Conservation (phyloP, 2,888 invertebrate species). For the Tinea pellionella region DNA sequence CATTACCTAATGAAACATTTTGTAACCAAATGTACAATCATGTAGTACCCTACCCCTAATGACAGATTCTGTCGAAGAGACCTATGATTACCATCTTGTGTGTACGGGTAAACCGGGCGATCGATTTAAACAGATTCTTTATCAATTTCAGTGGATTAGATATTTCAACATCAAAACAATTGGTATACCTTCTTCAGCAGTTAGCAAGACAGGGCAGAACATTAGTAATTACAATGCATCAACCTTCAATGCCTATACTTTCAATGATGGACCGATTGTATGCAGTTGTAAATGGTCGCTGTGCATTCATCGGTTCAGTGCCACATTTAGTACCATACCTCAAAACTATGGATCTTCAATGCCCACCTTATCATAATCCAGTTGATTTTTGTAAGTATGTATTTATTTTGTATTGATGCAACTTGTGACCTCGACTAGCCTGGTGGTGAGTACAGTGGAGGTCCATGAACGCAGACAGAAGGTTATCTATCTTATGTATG, state of each 20-base stretch:
- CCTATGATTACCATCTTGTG: too few relatives aligned
- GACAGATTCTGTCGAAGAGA: too few relatives aligned
- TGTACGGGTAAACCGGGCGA: too few relatives aligned
- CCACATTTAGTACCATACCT: constrained; percentile 82
- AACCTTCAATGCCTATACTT: constrained; percentile 87
- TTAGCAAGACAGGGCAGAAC: constrained; percentile 87
- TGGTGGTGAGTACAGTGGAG: too few relatives aligned
- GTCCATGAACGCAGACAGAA: too few relatives aligned
- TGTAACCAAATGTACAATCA: too few relatives aligned
- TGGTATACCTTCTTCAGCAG: constrained; percentile 81
- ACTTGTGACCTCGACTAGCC: too few relatives aligned
- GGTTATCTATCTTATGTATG: too few relatives aligned
- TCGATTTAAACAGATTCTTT: constrained; percentile 17
- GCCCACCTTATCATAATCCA: constrained; percentile 92
- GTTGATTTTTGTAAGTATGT: constrained; percentile 84
- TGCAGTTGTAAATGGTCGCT: constrained; percentile 82
- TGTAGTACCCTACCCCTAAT: too few relatives aligned
- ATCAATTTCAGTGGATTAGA: constrained; percentile 76
- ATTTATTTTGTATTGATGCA: too few relatives aligned
- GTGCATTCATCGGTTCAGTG: constrained; percentile 84
- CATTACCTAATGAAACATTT: too few relatives aligned
- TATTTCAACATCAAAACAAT: constrained; percentile 85
- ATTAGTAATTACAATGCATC: constrained; percentile 90
- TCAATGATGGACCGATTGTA: constrained; percentile 92
- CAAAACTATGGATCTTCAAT: constrained; percentile 74